A percentile compares a stretch with the other conserved stretches of the same genome.
Evolutionary conservation across 2,797 vertebrate species (phyloP).

Genomic region (Coracias cyanogaster): DNA sequence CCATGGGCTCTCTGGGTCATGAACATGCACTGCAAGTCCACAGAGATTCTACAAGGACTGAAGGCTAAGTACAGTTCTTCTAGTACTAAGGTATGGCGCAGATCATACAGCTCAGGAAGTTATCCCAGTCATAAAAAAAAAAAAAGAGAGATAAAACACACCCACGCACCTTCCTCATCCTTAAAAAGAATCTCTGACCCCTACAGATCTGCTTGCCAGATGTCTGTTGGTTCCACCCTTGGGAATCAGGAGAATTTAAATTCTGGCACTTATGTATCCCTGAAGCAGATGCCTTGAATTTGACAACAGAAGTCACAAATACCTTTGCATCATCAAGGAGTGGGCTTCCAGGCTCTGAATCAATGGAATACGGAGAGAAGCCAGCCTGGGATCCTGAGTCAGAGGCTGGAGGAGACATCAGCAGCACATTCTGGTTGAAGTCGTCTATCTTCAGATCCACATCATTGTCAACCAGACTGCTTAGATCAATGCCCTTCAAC

Average conservation of each 20-base stretch:
- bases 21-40: background rate
- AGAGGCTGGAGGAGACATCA: slow-evolving; percentile 96
- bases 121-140: background rate
- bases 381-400: slow-evolving; percentile 93
- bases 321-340: slow-evolving; percentile 89
- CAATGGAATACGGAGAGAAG: slow-evolving; percentile 94
- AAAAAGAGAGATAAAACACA: background rate
- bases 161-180: background rate
- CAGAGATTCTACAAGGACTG: background rate
- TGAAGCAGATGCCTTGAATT: background rate
- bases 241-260: background rate
- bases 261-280: background rate
- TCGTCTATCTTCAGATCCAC: slow-evolving; percentile 89
- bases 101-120: background rate
- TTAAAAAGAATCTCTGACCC: background rate
- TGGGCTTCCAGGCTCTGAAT: slow-evolving; percentile 95
- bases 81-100: background rate
- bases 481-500: slow-evolving; percentile 82
- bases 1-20: background rate
- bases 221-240: background rate
- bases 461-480: slow-evolving; percentile 82
- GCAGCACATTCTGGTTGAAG: slow-evolving; percentile 90
- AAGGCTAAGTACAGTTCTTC: background rate
- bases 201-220: background rate
- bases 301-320: background rate